A percentile compares a stretch with the other conserved stretches of the same genome.
Conservation (phyloP, 2,888 invertebrate genomes). For the Proisotoma minuta region DNA sequence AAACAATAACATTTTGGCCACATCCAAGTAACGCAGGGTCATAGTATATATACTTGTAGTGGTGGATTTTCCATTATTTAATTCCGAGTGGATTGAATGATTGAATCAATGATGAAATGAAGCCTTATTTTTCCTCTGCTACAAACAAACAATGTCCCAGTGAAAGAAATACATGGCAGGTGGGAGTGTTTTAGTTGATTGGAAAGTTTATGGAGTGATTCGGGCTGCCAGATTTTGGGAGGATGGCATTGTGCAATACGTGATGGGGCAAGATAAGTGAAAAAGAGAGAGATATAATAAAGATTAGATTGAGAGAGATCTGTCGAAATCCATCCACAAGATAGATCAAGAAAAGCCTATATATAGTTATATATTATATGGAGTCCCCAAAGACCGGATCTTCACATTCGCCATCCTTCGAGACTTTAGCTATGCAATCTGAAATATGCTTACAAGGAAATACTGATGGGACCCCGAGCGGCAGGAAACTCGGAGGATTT, state of each 20-base stretch:
- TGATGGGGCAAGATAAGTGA: conserved; percentile 13
- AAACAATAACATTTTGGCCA: too few species aligned
- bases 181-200: conserved; percentile 34
- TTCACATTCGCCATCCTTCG: not conserved
- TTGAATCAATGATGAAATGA: too few species aligned
- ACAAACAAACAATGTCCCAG: conserved; percentile 4
- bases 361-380: too few species aligned
- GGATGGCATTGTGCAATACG: conserved; percentile 1
- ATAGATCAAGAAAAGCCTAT: not conserved
- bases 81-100: conserved; percentile 1
- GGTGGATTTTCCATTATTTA: conserved; percentile 5
- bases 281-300: conserved; percentile 14
- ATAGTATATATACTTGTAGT: too few species aligned
- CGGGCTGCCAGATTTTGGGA: conserved; percentile 22
- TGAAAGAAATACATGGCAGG: conserved; percentile 21
- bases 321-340: conserved; percentile 7
- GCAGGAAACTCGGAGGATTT: too few species aligned
- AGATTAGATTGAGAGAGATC: conserved; percentile 14
- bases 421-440: not conserved
- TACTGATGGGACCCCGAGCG: too few species aligned
- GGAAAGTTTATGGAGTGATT: conserved; percentile 32
- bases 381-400: not conserved
- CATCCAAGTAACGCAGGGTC: too few species aligned
- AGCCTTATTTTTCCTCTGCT: conserved; percentile 8
- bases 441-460: conserved; percentile 2